Base-by-base conservation (phyloP, 2,888 invertebrate species). In the Drosophila dives region DNA sequence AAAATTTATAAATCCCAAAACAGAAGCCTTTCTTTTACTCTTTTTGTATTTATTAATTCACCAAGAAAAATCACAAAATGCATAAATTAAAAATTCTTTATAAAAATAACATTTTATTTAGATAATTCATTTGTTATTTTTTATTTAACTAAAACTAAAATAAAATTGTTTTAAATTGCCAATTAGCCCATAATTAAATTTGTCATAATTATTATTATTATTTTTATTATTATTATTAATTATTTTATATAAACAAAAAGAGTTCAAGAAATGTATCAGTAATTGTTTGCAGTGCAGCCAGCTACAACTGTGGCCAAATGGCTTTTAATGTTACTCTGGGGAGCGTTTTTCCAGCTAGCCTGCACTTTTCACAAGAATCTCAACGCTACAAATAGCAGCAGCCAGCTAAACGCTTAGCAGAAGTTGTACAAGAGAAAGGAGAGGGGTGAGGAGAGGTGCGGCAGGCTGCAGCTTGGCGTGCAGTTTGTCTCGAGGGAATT, bases 291-390 rank as follows among this genome's bases (percentile, higher is more conserved):
- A 15, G 42, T 56, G 63, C 23, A 17, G 48, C 15, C 20, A 34
- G 51, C 62, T 34, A 54, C 48, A 73, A 60, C 48, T 63, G 51
- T 60, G 59, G 55, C 63, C 65, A 72, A 73, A 62, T 55, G 72
- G 75, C 81, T 73, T 74, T 61, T 89, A 86, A 86, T 86, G 86
- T 87, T 75, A 83, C 86, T 83, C 86, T 77, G 75, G 86, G 86
- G 89, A 86, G 75, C 88, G 69, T 72, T 85, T 85, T 76, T 76
- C 67, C 81, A 54, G 76, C 79, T 70, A 73, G 50, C 48, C 65
- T 42, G 62, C 72, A 62, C 29, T 70, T 74, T 71, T 69, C 73
- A 60, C 42, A 62, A 61, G 60, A 77, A 73, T 56, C 58, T 53
- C 61, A 64, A 45, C 58, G 64, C 67, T 50, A 59, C 36, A 53